Percentiles rank a stretch among this genome's conserved stretches.
Conservation (phyloP, 2,888 invertebrate genomes). For the Apocheima hispidaria region DNA sequence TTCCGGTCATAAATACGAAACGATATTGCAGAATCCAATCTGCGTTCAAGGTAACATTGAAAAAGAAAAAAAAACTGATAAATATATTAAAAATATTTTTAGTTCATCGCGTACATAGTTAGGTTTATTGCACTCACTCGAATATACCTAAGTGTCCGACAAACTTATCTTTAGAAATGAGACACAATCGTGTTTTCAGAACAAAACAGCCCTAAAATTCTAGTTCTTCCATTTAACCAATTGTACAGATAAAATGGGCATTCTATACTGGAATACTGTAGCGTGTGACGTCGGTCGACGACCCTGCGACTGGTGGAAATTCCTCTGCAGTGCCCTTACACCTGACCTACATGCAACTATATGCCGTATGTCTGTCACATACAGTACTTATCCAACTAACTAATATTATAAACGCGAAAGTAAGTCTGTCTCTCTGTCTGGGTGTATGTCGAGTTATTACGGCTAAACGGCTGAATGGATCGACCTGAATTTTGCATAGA, state of each 20-base stretch:
- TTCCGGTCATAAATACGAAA: no score
- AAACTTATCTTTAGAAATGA: background rate
- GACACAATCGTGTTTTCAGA: background rate
- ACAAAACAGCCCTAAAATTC: background rate
- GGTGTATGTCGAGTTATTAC: no score
- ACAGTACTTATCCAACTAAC: no score
- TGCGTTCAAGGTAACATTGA: no score
- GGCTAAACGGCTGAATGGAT: no score
- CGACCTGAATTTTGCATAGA: no score
- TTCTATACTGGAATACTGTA: background rate
- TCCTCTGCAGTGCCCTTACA: background rate
- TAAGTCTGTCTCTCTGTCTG: no score
- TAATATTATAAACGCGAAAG: no score
- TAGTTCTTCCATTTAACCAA: background rate
- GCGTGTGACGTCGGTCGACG: background rate
- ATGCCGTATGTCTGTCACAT: background rate
- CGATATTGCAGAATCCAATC: no score
- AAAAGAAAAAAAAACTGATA: no score
- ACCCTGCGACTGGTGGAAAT: constrained; percentile 4
- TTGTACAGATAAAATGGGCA: background rate
- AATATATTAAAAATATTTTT: no score
- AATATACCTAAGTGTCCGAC: background rate
- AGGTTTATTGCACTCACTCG: background rate
- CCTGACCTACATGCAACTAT: constrained; percentile 2
- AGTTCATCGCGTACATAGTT: background rate